Percentiles rank a stretch among this genome's conserved stretches.
phyloP scores from a whole-genome alignment of 2,113 vertebrate genomes.

The Paracanthobrama guichenoti region DNA sequence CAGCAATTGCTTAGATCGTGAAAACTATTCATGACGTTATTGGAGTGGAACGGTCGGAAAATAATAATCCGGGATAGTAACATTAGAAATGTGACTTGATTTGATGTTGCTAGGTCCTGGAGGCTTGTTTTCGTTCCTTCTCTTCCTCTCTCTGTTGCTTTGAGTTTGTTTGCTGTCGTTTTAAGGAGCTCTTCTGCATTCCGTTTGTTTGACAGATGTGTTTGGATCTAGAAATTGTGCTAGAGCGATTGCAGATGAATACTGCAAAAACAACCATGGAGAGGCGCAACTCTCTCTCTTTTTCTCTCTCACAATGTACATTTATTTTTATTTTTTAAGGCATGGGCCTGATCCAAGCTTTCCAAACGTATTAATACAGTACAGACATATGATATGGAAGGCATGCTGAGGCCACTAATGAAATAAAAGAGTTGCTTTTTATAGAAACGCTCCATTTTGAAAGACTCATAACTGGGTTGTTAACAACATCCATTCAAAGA shows the following conservation, averaged over 20 bases:
- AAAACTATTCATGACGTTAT: neutral
- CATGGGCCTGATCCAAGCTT: neutral
- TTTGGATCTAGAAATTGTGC: neutral
- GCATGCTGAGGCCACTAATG: neutral
- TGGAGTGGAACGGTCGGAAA: neutral
- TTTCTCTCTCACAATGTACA: neutral
- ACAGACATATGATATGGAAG: conserved; percentile 18
- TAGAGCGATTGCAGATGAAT: conserved; percentile 24
- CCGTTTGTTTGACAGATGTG: conserved; percentile 1
- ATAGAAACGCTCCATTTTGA: conserved; percentile 21
- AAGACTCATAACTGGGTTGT: neutral
- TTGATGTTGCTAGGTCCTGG: neutral
- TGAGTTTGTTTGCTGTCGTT: neutral
- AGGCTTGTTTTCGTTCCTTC: neutral
- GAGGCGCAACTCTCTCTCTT: neutral
- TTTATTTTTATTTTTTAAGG: neutral
- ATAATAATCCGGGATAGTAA: neutral
- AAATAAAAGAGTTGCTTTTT: conserved; percentile 1
- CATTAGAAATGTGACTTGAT: neutral
- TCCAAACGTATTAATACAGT: conserved; percentile 27
- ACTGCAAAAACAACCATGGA: neutral
- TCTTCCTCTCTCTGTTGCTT: too few species aligned
- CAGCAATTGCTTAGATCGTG: too few species aligned
- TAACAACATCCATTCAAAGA: neutral
- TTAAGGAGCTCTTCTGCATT: neutral